phyloP scores from a whole-genome alignment of 2,797 vertebrate species.

The Sciaenops ocellatus region DNA sequence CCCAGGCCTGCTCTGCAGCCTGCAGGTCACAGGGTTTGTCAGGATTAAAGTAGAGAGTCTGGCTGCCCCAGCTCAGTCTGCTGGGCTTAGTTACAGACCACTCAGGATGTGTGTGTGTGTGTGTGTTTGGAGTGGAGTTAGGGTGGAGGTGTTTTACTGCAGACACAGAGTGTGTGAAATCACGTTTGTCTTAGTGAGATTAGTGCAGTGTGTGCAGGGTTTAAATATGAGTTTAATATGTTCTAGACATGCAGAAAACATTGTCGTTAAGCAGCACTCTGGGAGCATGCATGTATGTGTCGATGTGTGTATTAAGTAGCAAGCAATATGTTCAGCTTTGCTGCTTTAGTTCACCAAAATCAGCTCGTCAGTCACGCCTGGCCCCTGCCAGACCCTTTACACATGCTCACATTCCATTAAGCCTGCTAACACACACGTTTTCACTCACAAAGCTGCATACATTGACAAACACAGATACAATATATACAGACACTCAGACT shows the following conservation, averaged over 20 bases:
- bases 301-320: slow-evolving; percentile 48
- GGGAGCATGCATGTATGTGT: slow-evolving; percentile 44
- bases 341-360: slow-evolving; percentile 59
- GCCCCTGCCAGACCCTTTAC: slow-evolving; percentile 62
- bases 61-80: slow-evolving; percentile 62
- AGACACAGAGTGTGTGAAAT: slow-evolving; percentile 64
- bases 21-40: slow-evolving; percentile 80
- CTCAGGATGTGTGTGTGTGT: slow-evolving; percentile 60
- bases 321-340: slow-evolving; percentile 57
- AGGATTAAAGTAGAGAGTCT: slow-evolving; percentile 73
- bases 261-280: slow-evolving; percentile 46
- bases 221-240: slow-evolving; percentile 45
- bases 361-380: slow-evolving; percentile 71
- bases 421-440: slow-evolving; percentile 47
- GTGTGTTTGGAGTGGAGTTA: slow-evolving; percentile 13
- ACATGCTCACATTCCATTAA: slow-evolving; percentile 69
- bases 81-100: slow-evolving; percentile 71
- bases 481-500: slow-evolving; percentile 10
- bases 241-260: slow-evolving; percentile 40
- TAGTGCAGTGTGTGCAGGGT: slow-evolving; percentile 45
- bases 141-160: slow-evolving; percentile 52
- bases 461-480: slow-evolving; percentile 26
- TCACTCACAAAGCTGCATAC: slow-evolving; percentile 37
- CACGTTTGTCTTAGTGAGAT: slow-evolving; percentile 53
- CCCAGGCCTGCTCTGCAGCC: slow-evolving; percentile 42